Base-by-base conservation (phyloP, 2,113 vertebrate genomes). In the Cervus canadensis region DNA sequence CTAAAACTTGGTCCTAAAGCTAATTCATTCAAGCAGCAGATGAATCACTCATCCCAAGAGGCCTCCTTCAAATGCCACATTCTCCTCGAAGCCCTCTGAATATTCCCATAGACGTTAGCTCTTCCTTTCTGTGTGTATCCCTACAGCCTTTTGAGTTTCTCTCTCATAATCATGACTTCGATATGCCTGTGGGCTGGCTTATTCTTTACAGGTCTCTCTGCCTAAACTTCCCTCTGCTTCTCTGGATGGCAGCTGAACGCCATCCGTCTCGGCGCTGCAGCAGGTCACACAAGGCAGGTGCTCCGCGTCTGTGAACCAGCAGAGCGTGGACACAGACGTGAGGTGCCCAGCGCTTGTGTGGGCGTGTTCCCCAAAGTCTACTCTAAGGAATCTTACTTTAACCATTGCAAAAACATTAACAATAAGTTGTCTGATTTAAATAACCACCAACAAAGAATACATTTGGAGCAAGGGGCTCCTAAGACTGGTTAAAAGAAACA, bases 1-100 rank as follows among this genome's bases (percentile, higher is more conserved):
- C 74, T 95, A 83, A 76, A 94, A 85, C 43, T 88, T 95, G 59
- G 85, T 91, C 95, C 85, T 94, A 95, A 94, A 95, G 97, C 0
- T 7, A 97, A 76, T 50, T 86, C 97, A 86, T 97, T 97, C 94
- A 97, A 98, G 93, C 97, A 97, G 28, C 45, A 92, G 90, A 83
- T 74, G 88, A 62, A 81, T 54, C 26, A 15, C 43, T 59, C 50
- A 78, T 79, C 30, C 26, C 23, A 88, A 86, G 74, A 95, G 59
- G 25, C 21, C 7, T 86, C 19, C 40, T 59, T 67, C 30, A 94
- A 52, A 76, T 17, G 15, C 19, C 48, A 59, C 54, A 57, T 82
- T 45, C 5, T 91, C 54, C 36, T 56, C 50, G 43, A 96, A 87
- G 36, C 2, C 23, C 50, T 59, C 40, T 40, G 36, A 56, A 48